Base-by-base conservation (phyloP, 1,140 invertebrate species). In the Tribolium castaneum region DNA sequence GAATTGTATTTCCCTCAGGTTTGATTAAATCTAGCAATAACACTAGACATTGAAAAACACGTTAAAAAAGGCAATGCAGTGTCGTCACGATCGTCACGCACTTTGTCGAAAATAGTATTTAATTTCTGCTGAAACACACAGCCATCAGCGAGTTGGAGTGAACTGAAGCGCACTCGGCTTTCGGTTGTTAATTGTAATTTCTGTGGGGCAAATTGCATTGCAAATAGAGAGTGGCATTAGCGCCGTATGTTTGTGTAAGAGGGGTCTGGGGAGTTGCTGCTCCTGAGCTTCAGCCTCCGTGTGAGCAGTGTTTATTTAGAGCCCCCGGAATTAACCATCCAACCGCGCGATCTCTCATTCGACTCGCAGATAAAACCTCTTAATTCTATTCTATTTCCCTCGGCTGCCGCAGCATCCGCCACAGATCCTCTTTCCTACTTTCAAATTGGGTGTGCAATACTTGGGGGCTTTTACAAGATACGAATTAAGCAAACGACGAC, bases 121-220 rank as follows among this genome's bases (percentile, higher is more conserved):
- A 66, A 66, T 66, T 66, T 66, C 3, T 66, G 34, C 13, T 66
- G 59, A 66, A 66, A 66, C 59, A 66, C 59, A 66, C 30, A 34
- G 59, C 3, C 59, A 66, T 30, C 25, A 30, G 25, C 25, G 51
- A 50, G 72, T 52, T 75, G 76, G 70, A 78, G 81, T 73, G 81
- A 75, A 81, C 70, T 77, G 79, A 72, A 78, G 81, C 77, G 75
- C 76, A 75, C 71, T 71, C 78, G 78, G 80, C 77, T 83, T 82
- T 83, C 78, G 71, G 75, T 77, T 78, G 82, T 82, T 83, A 82
- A 82, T 83, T 82, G 83, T 82, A 82, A 83, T 83, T 83, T 83
- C 83, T 80, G 76, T 77, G 78, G 76, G 80, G 74, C 80, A 81
- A 82, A 81, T 82, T 82, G 82, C 80, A 81, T 82, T 81, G 82